Evolutionary conservation across 2,888 invertebrate genomes (phyloP).

Genomic region (Liopterus haemorrhoidalis): DNA sequence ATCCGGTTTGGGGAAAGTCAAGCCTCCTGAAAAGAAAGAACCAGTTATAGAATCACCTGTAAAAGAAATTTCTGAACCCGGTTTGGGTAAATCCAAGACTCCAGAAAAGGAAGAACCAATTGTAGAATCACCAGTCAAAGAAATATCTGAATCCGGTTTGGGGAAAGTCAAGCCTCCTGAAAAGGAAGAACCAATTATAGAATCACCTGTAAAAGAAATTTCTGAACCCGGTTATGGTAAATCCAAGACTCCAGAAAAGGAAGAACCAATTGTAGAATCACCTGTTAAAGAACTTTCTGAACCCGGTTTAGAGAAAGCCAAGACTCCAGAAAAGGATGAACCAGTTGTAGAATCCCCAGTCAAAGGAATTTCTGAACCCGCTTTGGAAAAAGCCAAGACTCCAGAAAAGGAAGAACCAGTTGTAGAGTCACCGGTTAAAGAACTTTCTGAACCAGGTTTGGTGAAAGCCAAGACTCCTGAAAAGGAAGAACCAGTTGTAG

Average conservation of each 20-base stretch:
- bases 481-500: constrained; percentile 1
- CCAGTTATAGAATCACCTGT: background rate
- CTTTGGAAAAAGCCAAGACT: background rate
- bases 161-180: constrained; percentile 4
- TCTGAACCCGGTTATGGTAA: background rate
- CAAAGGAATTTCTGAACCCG: too few relatives aligned
- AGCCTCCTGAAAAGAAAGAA: background rate
- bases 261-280: constrained; percentile 2
- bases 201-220: constrained; percentile 4
- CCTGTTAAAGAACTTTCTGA: too few relatives aligned
- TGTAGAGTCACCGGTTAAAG: too few relatives aligned
- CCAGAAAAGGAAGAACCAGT: too few relatives aligned
- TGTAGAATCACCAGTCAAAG: too few relatives aligned
- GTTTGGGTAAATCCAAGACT: background rate
- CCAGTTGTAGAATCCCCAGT: background rate
- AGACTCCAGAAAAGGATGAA: background rate
- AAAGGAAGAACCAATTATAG: background rate
- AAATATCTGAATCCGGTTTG: constrained; percentile 12
- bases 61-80: background rate
- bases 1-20: background rate
- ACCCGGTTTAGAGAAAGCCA: background rate
- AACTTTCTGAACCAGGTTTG: constrained; percentile 13
- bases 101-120: background rate
- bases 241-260: constrained; percentile 10
- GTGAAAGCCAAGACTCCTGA: constrained; percentile 5